phyloP scores from a whole-genome alignment of 2,113 vertebrate genomes.

The Tauraco erythrolophus region DNA sequence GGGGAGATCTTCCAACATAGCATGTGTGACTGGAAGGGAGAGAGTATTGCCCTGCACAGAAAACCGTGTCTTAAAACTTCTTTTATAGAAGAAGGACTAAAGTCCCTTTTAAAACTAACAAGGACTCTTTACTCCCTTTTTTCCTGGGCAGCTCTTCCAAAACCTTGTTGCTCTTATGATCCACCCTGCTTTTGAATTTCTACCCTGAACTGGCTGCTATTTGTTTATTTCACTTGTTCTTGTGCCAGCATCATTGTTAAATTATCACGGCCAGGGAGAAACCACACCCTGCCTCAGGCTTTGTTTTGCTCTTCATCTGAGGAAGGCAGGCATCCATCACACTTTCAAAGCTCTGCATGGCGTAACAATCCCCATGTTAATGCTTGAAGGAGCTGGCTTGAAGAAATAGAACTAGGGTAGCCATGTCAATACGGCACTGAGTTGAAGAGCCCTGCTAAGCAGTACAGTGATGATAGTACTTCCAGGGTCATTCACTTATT shows the following conservation, averaged over 20 bases:
- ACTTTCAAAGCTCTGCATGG: background rate
- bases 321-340: background rate
- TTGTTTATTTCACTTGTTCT: background rate
- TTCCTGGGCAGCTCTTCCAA: background rate
- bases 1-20: background rate
- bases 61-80: background rate
- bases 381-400: background rate
- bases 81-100: background rate
- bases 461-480: background rate
- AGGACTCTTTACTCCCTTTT: background rate
- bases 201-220: background rate
- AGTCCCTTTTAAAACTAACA: background rate
- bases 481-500: background rate
- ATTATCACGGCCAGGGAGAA: background rate
- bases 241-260: background rate
- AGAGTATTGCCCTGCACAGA: background rate
- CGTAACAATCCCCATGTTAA: fast-evolving
- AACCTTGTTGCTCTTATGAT: background rate
- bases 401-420: background rate
- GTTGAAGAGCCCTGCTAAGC: background rate
- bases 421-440: background rate
- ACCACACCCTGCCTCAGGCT: background rate
- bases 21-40: background rate
- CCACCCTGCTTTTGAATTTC: background rate
- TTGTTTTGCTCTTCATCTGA: background rate